Percentiles rank a stretch among this genome's conserved stretches.
Conservation (phyloP, 1,140 invertebrate genomes). For the Leptestheria dahalacensis region DNA sequence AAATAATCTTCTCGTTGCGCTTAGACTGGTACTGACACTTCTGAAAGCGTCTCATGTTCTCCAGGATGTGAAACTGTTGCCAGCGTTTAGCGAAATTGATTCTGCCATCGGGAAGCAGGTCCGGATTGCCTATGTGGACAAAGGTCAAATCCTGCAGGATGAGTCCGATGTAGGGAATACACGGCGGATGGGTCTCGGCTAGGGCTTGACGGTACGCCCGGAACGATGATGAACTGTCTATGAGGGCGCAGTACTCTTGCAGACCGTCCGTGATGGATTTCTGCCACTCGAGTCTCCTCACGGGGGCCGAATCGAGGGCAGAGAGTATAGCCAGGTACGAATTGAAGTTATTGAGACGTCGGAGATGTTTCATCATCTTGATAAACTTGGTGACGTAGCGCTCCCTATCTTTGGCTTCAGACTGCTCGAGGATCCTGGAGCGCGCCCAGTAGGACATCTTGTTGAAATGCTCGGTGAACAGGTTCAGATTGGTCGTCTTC, state of each 20-base stretch:
- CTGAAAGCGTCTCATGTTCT: constrained; percentile 92
- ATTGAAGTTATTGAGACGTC: constrained; percentile 91
- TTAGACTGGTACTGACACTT: constrained; percentile 76
- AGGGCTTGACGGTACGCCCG: constrained; percentile 84
- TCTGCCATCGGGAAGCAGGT: constrained; percentile 62
- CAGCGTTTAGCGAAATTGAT: constrained; percentile 96
- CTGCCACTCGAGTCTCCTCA: constrained; percentile 81
- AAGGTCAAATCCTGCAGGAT: constrained; percentile 98
- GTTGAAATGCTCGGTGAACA: constrained; percentile 98
- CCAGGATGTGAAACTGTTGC: constrained; percentile 95
- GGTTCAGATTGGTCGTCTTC: constrained; percentile 84
- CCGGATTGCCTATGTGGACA: constrained; percentile 91
- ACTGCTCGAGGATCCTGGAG: constrained; percentile 56
- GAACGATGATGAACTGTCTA: constrained; percentile 92
- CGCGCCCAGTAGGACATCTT: constrained; percentile 98
- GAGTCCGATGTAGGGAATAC: constrained; percentile 95
- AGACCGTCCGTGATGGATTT: constrained; percentile 80
- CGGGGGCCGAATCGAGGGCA: constrained; percentile 89
- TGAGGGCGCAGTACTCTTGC: constrained; percentile 81
- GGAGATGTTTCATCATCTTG: constrained; percentile 94
- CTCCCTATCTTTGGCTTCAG: constrained; percentile 85
- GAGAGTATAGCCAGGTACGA: constrained; percentile 92
- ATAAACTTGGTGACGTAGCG: constrained; percentile 92
- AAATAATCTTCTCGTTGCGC: constrained; percentile 80
- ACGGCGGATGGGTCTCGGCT: constrained; percentile 85